Conservation (phyloP, 2,888 invertebrate species). For the Tenthredo amoena region DNA sequence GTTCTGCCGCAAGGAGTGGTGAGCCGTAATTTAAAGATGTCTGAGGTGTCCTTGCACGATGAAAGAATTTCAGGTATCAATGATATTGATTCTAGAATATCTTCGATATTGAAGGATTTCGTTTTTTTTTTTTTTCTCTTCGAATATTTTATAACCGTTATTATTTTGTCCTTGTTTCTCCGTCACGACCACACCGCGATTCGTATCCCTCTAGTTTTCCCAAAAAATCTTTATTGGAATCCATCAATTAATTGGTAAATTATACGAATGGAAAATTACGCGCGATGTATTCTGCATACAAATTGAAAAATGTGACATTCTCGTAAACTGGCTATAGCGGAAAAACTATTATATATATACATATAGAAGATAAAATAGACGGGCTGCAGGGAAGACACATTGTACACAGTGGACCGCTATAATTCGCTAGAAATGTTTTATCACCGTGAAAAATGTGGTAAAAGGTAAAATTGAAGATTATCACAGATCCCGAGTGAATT, state of each 20-base stretch:
- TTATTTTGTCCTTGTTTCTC: not conserved
- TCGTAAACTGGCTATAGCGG: not conserved
- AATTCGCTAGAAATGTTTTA: conserved; percentile 33
- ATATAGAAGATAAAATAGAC: conserved; percentile 4
- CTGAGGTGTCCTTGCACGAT: not conserved
- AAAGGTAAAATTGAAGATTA: conserved; percentile 43
- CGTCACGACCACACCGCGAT: not conserved
- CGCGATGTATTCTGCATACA: not conserved
- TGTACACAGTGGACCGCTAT: conserved; percentile 37
- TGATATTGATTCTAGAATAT: conserved; percentile 20
- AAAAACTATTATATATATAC: conserved; percentile 20
- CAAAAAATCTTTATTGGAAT: not conserved
- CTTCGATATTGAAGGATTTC: not conserved
- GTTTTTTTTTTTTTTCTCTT: not conserved
- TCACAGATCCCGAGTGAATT: conserved; percentile 27
- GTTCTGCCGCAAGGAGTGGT: conserved; percentile 2
- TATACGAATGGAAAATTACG: not conserved
- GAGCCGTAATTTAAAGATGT: conserved; percentile 13
- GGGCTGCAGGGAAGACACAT: conserved; percentile 30
- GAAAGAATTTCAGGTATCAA: not conserved
- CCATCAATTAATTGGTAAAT: not conserved
- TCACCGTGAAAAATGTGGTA: conserved; percentile 30
- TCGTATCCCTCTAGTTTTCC: not conserved
- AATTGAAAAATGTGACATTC: conserved; percentile 30
- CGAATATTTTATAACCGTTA: not conserved